These are phyloP conservation scores for Tragulus kanchil DNA, from an alignment of 2,113 vertebrate species.

Conservation along the genomic window DNA sequence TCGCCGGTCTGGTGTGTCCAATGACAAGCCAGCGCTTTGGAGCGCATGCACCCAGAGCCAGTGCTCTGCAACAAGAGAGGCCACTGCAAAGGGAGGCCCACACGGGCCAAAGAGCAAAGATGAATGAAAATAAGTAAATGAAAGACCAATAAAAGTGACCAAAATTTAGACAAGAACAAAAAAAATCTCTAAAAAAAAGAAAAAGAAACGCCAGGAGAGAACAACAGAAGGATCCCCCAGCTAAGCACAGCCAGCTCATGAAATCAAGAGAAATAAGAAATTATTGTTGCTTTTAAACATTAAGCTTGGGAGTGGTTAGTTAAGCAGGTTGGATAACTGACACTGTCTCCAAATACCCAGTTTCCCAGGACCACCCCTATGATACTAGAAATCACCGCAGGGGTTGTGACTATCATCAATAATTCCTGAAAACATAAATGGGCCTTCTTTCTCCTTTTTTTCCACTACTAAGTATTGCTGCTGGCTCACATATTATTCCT, in stretches of 20 bases:
- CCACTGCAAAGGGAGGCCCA: too few species aligned
- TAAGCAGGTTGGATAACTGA: background rate
- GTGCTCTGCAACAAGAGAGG: too few species aligned
- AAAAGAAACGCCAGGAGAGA: background rate
- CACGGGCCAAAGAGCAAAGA: too few species aligned
- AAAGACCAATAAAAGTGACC: too few species aligned
- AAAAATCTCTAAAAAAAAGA: too few species aligned
- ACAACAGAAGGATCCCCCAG: background rate
- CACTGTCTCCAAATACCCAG: background rate
- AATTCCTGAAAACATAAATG: conserved; percentile 92
- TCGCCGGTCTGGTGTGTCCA: too few species aligned
- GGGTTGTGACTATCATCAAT: conserved; percentile 87
- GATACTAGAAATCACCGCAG: conserved; percentile 84
- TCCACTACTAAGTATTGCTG: conserved; percentile 91
- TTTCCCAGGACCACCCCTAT: background rate
- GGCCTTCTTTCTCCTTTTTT: conserved; percentile 92
- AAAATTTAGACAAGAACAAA: too few species aligned
- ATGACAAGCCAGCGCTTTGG: too few species aligned
- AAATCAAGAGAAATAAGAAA: background rate
- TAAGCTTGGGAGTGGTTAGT: background rate
- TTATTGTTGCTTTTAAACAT: background rate
- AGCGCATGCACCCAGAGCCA: too few species aligned
- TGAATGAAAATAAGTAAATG: too few species aligned
- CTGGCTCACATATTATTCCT: conserved; percentile 91
- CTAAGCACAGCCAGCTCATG: background rate